Percentiles rank a stretch among this genome's conserved stretches.
Evolutionary conservation across 2,888 invertebrate genomes (phyloP).

Genomic region (Dryomyza anilis): DNA sequence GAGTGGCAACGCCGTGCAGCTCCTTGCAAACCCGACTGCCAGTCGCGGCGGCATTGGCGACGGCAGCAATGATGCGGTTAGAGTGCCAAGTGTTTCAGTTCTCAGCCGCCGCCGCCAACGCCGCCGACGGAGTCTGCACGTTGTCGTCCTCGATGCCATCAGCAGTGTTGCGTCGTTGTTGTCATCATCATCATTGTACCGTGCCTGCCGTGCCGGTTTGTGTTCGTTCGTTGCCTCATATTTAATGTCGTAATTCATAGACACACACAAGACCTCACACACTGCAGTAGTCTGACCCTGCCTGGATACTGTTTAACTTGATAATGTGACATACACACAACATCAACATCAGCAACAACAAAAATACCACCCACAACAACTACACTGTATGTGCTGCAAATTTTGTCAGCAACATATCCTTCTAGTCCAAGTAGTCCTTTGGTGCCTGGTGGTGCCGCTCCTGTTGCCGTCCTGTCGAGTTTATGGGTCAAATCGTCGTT

Average conservation of each 20-base stretch:
- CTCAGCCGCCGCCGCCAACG: background rate
- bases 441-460: conserved; percentile 24
- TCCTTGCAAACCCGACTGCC: background rate
- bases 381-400: too few species aligned
- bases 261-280: conserved; percentile 26
- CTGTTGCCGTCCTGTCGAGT: conserved; percentile 14
- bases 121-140: background rate
- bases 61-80: conserved; percentile 13
- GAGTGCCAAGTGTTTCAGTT: conserved; percentile 13
- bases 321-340: background rate
- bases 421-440: too few species aligned
- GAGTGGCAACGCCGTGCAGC: background rate
- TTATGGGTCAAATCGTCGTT: conserved; percentile 6
- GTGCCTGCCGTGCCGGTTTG: background rate
- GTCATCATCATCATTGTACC: conserved; percentile 6
- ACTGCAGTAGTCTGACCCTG: background rate
- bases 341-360: background rate
- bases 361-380: conserved; percentile 6
- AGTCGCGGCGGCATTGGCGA: too few species aligned
- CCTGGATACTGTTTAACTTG: background rate
- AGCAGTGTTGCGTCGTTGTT: background rate
- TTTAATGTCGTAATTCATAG: conserved; percentile 32
- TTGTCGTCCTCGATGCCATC: background rate
- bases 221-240: conserved; percentile 20
- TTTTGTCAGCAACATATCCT: too few species aligned